A percentile compares a stretch with the other conserved stretches of the same genome.
Conservation (phyloP, 2,113 vertebrate species). For the Pyxicephalus adspersus region DNA sequence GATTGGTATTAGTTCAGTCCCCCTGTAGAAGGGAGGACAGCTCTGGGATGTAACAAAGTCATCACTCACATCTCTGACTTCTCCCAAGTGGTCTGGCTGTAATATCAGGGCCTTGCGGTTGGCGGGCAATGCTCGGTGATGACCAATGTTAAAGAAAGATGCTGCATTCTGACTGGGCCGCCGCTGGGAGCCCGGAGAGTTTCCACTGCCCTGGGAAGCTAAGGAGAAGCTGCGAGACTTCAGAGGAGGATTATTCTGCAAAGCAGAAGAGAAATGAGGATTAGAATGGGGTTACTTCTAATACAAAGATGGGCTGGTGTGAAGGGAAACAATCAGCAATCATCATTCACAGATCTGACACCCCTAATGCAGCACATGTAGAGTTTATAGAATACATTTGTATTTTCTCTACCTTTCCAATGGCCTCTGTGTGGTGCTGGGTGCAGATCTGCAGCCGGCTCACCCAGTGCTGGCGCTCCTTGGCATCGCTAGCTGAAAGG, state of each 20-base stretch:
- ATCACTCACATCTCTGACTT: slow-evolving; percentile 89
- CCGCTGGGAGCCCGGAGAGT: slow-evolving; percentile 86
- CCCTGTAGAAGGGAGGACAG: too few species aligned
- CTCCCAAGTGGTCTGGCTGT: slow-evolving; percentile 91
- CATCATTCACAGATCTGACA: background rate
- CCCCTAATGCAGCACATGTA: background rate
- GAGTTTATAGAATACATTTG: background rate
- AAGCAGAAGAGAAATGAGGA: background rate
- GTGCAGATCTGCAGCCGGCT: slow-evolving; percentile 97
- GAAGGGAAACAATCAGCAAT: background rate
- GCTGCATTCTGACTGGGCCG: slow-evolving; percentile 86
- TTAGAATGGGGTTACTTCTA: background rate
- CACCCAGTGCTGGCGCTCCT: slow-evolving; percentile 97
- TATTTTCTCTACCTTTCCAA: slow-evolving; percentile 99
- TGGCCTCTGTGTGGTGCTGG: slow-evolving; percentile 96
- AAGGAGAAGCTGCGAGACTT: slow-evolving; percentile 94
- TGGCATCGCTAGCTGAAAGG: slow-evolving; percentile 87
- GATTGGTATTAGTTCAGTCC: too few species aligned
- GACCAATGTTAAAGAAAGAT: slow-evolving; percentile 81
- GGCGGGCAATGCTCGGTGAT: slow-evolving; percentile 79
- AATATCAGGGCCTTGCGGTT: slow-evolving; percentile 80
- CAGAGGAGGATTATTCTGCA: slow-evolving; percentile 91
- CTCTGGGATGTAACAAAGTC: too few species aligned
- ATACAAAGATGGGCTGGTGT: background rate
- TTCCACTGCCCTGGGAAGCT: slow-evolving; percentile 89